phyloP scores from a whole-genome alignment of 2,797 vertebrate species.

The Tangara arthus region DNA sequence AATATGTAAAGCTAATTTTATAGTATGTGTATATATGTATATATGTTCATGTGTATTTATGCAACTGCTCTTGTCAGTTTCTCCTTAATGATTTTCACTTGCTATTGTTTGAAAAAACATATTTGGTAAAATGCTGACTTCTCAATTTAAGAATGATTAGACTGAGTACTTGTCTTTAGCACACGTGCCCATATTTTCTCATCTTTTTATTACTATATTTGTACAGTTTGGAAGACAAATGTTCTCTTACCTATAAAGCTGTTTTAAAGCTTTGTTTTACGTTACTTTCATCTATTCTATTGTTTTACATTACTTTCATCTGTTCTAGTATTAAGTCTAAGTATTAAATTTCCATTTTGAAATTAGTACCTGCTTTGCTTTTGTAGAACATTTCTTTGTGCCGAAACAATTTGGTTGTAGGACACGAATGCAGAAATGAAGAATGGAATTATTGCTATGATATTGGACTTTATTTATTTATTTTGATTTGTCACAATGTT shows the following conservation, averaged over 20 bases:
- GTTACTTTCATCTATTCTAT: neutral
- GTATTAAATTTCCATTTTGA: neutral
- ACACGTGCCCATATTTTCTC: neutral
- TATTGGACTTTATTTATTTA: neutral
- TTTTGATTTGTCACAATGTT: neutral
- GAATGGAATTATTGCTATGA: neutral
- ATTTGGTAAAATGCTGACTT: neutral
- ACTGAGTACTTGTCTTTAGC: neutral
- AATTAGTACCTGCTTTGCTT: neutral
- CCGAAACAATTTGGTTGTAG: neutral
- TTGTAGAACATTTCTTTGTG: neutral
- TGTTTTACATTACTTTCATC: neutral
- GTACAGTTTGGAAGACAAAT: neutral
- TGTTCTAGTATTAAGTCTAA: neutral
- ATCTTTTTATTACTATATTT: neutral
- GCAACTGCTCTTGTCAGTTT: neutral
- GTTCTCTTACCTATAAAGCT: neutral
- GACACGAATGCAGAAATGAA: neutral
- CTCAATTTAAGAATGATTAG: neutral
- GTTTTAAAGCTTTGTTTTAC: neutral
- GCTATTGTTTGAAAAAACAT: neutral
- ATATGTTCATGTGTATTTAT: neutral
- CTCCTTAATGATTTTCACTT: neutral
- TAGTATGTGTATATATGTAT: accelerated
- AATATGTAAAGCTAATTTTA: neutral